Base-by-base conservation (phyloP, 2,113 vertebrate genomes). In the Takifugu flavidus region DNA sequence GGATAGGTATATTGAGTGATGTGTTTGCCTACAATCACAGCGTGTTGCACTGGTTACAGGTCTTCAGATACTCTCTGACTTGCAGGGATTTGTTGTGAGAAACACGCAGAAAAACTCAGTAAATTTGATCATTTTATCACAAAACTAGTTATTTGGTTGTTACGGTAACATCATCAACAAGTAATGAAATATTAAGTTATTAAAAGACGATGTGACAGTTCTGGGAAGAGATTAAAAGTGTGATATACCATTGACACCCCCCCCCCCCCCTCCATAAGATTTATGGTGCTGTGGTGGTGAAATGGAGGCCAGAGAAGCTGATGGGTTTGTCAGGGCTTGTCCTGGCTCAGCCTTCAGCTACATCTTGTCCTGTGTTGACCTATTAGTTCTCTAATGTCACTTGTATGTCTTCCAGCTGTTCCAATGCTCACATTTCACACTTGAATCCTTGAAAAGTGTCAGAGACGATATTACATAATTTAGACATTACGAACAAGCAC, bases 321-420 rank as follows among this genome's bases (percentile, higher is more conserved):
- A 82, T 72, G 79, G 76, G 72, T 82, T 79, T 68, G 79, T 87
- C 79, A 63, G 79, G 75, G 62, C 85, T 67, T 81, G 88, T 78
- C 62, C 69, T 3, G 68, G 59, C 67, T 74, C 51, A 14, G 53
- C 65, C 70, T 83, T 80, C 72, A 54, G 53, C 46, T 79, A 71
- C 34, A 53, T 74, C 77, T 77, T 62, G 59, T 58, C 59, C 62
- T 55, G 57, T 70, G 80, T 59, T 12, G 11, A 70, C 72, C 62
- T 61, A 29, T 72, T 44, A 13, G 42, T 47, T 62, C 26, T 69
- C 20, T 68, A 31, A 47, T 27, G 65, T 67, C 68, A 46, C 61
- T 25, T 4, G 44, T 52, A 50, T 65, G 27, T 49, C 4, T 49
- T 25, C 43, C 26, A 13, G 45, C 14, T 39, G 44, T 4, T 64